phyloP scores from a whole-genome alignment of 2,797 vertebrate genomes.

The Danio kyathit region DNA sequence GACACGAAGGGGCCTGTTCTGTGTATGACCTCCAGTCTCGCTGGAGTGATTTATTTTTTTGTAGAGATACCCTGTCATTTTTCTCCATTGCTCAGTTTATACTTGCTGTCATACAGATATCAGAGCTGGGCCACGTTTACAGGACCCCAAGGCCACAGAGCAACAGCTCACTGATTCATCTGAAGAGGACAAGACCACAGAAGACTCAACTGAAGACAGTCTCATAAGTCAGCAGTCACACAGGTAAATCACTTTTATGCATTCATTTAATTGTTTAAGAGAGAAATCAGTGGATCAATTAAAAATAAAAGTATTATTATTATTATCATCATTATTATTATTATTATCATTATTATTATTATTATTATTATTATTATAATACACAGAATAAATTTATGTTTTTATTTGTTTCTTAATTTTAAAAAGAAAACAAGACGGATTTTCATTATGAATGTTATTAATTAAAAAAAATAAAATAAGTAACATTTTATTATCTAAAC shows the following conservation, averaged over 20 bases:
- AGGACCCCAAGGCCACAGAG: slow-evolving; percentile 29
- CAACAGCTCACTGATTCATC: slow-evolving; percentile 35
- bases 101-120: slow-evolving; percentile 14
- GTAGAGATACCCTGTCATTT: slow-evolving; percentile 20
- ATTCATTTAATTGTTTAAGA: neutral
- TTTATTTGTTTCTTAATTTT: too few species aligned
- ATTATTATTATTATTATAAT: neutral
- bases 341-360: too few species aligned
- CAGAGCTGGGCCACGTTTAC: slow-evolving; percentile 23
- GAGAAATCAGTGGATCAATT: neutral
- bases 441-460: too few species aligned
- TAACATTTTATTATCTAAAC: too few species aligned
- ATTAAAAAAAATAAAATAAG: too few species aligned
- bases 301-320: neutral
- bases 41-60: neutral
- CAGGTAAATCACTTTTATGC: slow-evolving; percentile 49
- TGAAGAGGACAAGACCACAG: slow-evolving; percentile 21
- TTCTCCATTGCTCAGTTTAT: slow-evolving; percentile 10
- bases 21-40: slow-evolving; percentile 28
- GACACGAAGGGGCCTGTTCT: slow-evolving; percentile 30
- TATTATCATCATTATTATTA: too few species aligned
- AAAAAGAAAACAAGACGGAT: too few species aligned
- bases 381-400: neutral
- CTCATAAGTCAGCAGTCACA: slow-evolving; percentile 20
- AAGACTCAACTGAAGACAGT: neutral